Base-by-base conservation (phyloP, 2,113 vertebrate genomes). In the Microcebus jonahi region DNA sequence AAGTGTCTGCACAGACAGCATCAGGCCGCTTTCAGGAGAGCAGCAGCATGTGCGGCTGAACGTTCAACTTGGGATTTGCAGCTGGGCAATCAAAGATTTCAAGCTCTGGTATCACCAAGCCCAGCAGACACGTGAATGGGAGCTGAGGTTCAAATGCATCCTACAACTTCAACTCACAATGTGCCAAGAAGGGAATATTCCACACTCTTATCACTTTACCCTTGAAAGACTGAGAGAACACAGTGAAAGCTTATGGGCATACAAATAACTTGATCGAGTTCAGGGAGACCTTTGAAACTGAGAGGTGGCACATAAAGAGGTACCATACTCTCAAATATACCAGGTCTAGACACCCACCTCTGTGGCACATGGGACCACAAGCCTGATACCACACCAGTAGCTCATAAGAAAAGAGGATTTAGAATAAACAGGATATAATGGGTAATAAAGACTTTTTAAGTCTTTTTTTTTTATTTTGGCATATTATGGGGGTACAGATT, bases 201-300 rank as follows among this genome's bases (percentile, higher is more conserved):
- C 67, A 87, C 12, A 76, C 25, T 81, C 34, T 42, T 67, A 68
- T 92, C 76, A 83, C 36, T 73, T 82, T 71, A 87, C 45, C 27
- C 68, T 83, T 83, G 68, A 91, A 92, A 94, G 34, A 31, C 8
- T 94, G 61, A 65, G 29, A 86, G 63, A 70, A 84, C 20, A 48
- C 4, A 76, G 42, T 20, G 15, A 75, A 87, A 88, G 31, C 18
- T 42, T 65, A 93, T 3, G 2, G 39, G 48, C 11, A 50, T 53
- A 90, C 83, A 90, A 80, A 84, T 36, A 95, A 80, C 70, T 63
- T 63, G 42, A 57, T 88, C 86, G 91, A 67, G 14, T 67, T 93
- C 57, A 76, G 29, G 25, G 73, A 93, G 42, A 73, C 82, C 39
- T 93, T 86, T 91, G 84, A 83, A 95, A 34, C 61, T 27, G 29